phyloP scores from a whole-genome alignment of 2,888 invertebrate species.

The Ceriagrion tenellum region DNA sequence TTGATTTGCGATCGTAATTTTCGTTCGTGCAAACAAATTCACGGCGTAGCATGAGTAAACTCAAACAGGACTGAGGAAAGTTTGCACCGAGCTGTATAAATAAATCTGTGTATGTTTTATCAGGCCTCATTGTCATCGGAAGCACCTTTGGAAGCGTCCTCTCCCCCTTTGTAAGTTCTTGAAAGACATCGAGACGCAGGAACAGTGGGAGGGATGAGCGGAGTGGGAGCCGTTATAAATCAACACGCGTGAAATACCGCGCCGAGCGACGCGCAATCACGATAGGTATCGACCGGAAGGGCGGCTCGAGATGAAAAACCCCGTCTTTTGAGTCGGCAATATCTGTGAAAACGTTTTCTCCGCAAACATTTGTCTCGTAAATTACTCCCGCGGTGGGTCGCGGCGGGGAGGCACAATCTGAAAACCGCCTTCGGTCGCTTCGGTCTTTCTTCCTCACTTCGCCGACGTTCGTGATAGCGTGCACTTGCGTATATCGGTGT shows the following conservation, averaged over 20 bases:
- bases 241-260: not conserved
- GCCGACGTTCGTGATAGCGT: too few relatives aligned
- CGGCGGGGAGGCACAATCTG: not conserved
- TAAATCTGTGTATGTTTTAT: too few relatives aligned
- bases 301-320: not conserved
- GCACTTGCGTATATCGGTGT: too few relatives aligned
- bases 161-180: not conserved
- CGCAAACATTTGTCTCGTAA: not conserved
- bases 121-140: too few relatives aligned
- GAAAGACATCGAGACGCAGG: not conserved
- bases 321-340: not conserved
- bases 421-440: too few relatives aligned
- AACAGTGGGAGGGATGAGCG: not conserved
- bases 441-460: too few relatives aligned
- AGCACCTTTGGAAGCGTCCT: too few relatives aligned
- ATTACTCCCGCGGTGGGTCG: not conserved
- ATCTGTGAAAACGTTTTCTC: not conserved
- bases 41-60: not conserved
- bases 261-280: not conserved
- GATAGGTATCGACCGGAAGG: not conserved
- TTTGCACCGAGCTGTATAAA: not conserved
- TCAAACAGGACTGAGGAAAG: not conserved
- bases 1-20: not conserved
- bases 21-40: conserved; percentile 18
- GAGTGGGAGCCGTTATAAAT: not conserved